Percentiles rank a stretch among this genome's conserved stretches.
phyloP scores from a whole-genome alignment of 1,140 invertebrate species.

The Drosophila ironensis region DNA sequence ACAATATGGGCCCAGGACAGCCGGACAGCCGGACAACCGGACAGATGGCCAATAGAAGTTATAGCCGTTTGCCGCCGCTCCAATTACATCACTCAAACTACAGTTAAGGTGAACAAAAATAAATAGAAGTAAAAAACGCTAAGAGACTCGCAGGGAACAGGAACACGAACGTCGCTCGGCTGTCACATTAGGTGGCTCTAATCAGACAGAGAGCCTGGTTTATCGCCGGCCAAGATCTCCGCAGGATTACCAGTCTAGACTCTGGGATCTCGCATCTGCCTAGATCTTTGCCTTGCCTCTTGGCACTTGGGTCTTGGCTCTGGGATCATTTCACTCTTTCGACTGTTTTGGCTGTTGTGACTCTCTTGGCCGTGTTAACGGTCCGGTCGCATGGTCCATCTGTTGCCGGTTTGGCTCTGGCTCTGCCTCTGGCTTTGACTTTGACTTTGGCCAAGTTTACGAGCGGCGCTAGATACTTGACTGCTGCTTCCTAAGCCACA shows the following conservation, averaged over 20 bases:
- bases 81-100: constrained; percentile 77
- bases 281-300: constrained; percentile 38
- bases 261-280: constrained; percentile 22
- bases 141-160: constrained; percentile 41
- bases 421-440: too few relatives aligned
- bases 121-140: too few relatives aligned
- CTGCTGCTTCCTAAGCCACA: constrained; percentile 5
- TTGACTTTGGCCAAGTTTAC: constrained; percentile 62
- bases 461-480: constrained; percentile 47
- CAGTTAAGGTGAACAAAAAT: constrained; percentile 51
- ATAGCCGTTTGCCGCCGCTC: constrained; percentile 33
- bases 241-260: constrained; percentile 74
- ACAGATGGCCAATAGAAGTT: constrained; percentile 5
- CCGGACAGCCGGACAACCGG: constrained; percentile 1
- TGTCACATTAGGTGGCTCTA: constrained; percentile 70
- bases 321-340: too few relatives aligned
- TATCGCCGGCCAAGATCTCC: constrained; percentile 73
- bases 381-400: too few relatives aligned
- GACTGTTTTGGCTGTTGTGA: too few relatives aligned
- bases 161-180: constrained; percentile 58
- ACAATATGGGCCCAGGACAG: constrained; percentile 22
- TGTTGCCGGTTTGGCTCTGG: constrained; percentile 43
- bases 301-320: constrained; percentile 12
- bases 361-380: constrained; percentile 51
- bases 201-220: constrained; percentile 72